A percentile compares a stretch with the other conserved stretches of the same genome.
phyloP scores from a whole-genome alignment of 1,140 invertebrate genomes.

The Drosophila repleta region DNA sequence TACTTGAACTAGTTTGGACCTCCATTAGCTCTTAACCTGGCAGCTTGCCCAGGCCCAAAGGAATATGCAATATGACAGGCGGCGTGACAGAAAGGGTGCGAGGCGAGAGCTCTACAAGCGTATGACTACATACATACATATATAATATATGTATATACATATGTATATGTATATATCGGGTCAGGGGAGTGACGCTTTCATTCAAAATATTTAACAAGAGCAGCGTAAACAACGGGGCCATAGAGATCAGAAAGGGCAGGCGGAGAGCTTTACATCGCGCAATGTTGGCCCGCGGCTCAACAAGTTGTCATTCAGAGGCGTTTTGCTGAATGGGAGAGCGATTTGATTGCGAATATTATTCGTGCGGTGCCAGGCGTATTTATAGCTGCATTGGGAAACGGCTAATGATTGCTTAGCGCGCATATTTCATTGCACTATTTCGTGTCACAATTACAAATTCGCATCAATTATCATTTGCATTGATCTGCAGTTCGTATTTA shows the following conservation, averaged over 20 bases:
- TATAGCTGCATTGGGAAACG: neutral
- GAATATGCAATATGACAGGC: conserved; percentile 34
- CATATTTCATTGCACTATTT: neutral
- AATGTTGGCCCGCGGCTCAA: conserved; percentile 19
- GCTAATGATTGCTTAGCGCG: neutral
- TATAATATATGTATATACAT: too few relatives aligned
- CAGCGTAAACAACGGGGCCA: neutral
- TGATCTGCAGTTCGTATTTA: too few relatives aligned
- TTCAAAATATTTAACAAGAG: conserved; percentile 19
- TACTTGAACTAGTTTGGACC: conserved; percentile 73
- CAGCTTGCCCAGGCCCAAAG: conserved; percentile 57
- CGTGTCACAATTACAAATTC: neutral
- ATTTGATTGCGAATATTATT: neutral
- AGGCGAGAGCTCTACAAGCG: neutral
- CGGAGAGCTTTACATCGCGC: neutral
- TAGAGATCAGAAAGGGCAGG: neutral
- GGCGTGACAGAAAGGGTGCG: neutral
- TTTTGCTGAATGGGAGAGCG: conserved; percentile 13
- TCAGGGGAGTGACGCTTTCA: conserved; percentile 8
- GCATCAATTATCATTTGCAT: too few relatives aligned
- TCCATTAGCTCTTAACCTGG: conserved; percentile 58
- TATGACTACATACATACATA: neutral
- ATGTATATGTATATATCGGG: too few relatives aligned
- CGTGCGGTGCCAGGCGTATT: neutral
- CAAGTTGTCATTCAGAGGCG: conserved; percentile 40